Conservation (phyloP, 2,797 vertebrate genomes). For the Gouania willdenowi region DNA sequence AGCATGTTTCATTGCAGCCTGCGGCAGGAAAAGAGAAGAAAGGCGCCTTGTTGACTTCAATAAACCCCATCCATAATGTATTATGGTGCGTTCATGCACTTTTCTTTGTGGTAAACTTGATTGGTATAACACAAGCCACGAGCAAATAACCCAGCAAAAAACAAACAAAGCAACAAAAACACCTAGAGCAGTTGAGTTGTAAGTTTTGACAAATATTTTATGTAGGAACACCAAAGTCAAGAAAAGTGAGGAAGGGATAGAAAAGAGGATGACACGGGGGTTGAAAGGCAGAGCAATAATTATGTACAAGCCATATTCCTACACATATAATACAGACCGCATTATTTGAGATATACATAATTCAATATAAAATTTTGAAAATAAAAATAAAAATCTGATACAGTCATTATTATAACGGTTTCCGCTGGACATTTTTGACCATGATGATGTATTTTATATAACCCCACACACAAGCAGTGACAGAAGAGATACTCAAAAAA, state of each 20-base stretch:
- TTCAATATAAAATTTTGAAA: constrained; percentile 99
- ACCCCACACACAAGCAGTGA: constrained; percentile 99
- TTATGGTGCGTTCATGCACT: background rate
- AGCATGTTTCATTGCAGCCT: constrained; percentile 75
- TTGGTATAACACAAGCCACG: constrained; percentile 62
- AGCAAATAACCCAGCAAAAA: constrained; percentile 27
- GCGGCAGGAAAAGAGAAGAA: constrained; percentile 55
- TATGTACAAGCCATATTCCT: constrained; percentile 99
- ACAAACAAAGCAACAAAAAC: constrained; percentile 62
- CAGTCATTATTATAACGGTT: constrained; percentile 99
- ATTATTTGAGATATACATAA: constrained; percentile 99
- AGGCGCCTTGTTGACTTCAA: constrained; percentile 52
- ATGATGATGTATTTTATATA: too few species aligned
- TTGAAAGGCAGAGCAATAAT: constrained; percentile 85
- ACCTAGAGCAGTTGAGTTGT: constrained; percentile 77
- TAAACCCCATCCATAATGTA: constrained; percentile 61
- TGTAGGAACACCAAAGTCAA: constrained; percentile 87
- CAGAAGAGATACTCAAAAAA: constrained; percentile 95
- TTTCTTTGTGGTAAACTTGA: constrained; percentile 60
- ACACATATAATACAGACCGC: constrained; percentile 99
- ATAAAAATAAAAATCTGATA: constrained; percentile 99
- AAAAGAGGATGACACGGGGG: constrained; percentile 74
- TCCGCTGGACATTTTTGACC: constrained; percentile 94
- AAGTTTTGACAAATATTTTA: constrained; percentile 87
- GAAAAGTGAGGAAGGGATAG: constrained; percentile 82